Evolutionary conservation across 2,113 vertebrate genomes (phyloP).

Genomic region (Variabilichromis moorii): DNA sequence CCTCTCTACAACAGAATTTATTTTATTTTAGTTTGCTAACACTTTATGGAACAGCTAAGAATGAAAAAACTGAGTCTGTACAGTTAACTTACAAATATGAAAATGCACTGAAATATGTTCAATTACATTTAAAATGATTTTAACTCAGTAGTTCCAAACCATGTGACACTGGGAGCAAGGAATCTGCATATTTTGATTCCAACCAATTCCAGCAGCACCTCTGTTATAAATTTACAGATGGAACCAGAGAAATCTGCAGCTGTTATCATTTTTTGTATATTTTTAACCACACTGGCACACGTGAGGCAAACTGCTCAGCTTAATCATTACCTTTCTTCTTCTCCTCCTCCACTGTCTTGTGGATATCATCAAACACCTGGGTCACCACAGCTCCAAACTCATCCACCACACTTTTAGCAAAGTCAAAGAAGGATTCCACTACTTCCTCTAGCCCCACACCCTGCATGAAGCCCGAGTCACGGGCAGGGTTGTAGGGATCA

Average conservation of each 20-base stretch:
- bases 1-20: conserved; percentile 28
- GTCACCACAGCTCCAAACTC: conserved; percentile 76
- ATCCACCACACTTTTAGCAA: conserved; percentile 76
- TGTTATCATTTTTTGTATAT: not conserved
- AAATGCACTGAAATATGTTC: not conserved
- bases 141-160: not conserved
- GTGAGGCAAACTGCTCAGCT: not conserved
- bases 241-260: not conserved
- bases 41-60: not conserved
- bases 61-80: not conserved
- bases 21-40: not conserved
- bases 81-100: not conserved
- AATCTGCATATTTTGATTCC: not conserved
- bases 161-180: not conserved
- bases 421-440: conserved; percentile 79
- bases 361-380: conserved; percentile 64
- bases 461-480: conserved; percentile 54
- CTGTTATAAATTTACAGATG: not conserved
- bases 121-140: not conserved
- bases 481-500: conserved; percentile 43
- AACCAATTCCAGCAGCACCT: not conserved
- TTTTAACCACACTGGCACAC: not conserved
- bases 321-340: conserved; percentile 62
- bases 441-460: conserved; percentile 72
- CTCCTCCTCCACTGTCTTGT: conserved; percentile 31